Evolutionary conservation across 2,113 vertebrate species (phyloP).

Genomic region (Cephalopterus ornatus): DNA sequence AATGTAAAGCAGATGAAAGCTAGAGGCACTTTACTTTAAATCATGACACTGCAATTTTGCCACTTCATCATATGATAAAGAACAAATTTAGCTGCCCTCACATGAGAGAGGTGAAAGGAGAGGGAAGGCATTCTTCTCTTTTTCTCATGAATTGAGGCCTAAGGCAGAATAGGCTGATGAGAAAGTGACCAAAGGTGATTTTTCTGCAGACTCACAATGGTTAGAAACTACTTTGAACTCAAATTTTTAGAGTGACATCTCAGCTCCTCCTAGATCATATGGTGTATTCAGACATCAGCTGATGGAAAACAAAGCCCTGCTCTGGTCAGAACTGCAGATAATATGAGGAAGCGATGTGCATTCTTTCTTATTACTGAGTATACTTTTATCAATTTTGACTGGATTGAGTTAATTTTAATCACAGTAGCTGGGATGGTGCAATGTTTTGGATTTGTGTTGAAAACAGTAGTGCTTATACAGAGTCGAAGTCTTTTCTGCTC

Average conservation of each 20-base stretch:
- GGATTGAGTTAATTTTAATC: not conserved
- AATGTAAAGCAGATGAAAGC: not conserved
- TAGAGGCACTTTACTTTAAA: not conserved
- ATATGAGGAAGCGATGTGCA: not conserved
- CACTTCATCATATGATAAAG: not conserved
- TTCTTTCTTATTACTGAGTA: not conserved
- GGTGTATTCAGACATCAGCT: not conserved
- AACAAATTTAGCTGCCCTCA: not conserved
- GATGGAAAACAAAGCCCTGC: not conserved
- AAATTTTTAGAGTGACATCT: not conserved
- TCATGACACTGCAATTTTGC: not conserved
- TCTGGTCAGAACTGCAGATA: not conserved
- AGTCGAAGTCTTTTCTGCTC: not conserved
- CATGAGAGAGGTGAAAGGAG: not conserved
- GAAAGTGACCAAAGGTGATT: not conserved
- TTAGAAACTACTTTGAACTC: not conserved
- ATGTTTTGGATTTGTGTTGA: not conserved
- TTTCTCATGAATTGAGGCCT: not conserved
- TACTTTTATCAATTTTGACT: not conserved
- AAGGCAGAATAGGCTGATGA: not conserved
- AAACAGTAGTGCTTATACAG: not conserved
- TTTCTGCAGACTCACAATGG: not conserved
- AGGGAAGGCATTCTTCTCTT: not conserved
- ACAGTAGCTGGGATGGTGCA: not conserved
- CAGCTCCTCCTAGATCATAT: not conserved